Evolutionary conservation across 30 jellyfish, hydroid and myxozoan genomes (phyloP).

Genomic region (Aurelia aurita): DNA sequence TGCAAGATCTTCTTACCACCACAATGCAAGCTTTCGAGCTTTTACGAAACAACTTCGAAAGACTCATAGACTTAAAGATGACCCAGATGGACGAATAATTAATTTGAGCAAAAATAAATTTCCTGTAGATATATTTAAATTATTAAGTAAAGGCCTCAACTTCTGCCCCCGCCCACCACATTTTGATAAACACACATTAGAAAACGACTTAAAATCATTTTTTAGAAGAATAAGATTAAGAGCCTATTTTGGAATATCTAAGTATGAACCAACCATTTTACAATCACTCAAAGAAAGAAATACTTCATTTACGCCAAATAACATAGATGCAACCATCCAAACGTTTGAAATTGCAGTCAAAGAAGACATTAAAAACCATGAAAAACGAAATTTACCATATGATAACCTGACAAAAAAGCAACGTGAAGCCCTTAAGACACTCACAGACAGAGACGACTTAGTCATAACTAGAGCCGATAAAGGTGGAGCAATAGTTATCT

Average conservation of each 20-base stretch:
- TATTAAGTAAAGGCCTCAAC: constrained; percentile 51
- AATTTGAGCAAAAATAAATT: constrained; percentile 20
- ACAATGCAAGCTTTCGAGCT: constrained; percentile 41
- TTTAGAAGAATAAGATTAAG: no score
- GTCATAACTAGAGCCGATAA: constrained; percentile 11
- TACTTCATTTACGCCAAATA: constrained; percentile 30
- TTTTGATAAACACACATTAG: constrained; percentile 16
- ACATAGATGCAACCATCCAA: constrained; percentile 44
- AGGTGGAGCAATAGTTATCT: constrained; percentile 12
- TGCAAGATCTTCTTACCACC: constrained; percentile 28
- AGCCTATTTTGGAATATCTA: no score
- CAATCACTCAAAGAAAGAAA: neutral
- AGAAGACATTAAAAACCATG: constrained; percentile 19
- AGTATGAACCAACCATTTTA: no score
- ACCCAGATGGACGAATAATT: constrained; percentile 46
- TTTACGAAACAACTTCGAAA: constrained; percentile 43
- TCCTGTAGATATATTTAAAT: constrained; percentile 25
- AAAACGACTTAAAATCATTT: no score
- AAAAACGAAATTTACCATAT: no score
- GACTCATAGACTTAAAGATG: constrained; percentile 32
- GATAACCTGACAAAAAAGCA: constrained; percentile 6
- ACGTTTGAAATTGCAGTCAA: constrained; percentile 50
- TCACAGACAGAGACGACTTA: constrained; percentile 9
- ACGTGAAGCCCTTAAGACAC: constrained; percentile 25
- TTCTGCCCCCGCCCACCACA: constrained; percentile 53